Base-by-base conservation (phyloP, 2,888 invertebrate species). In the Cryptocephalus moraei region DNA sequence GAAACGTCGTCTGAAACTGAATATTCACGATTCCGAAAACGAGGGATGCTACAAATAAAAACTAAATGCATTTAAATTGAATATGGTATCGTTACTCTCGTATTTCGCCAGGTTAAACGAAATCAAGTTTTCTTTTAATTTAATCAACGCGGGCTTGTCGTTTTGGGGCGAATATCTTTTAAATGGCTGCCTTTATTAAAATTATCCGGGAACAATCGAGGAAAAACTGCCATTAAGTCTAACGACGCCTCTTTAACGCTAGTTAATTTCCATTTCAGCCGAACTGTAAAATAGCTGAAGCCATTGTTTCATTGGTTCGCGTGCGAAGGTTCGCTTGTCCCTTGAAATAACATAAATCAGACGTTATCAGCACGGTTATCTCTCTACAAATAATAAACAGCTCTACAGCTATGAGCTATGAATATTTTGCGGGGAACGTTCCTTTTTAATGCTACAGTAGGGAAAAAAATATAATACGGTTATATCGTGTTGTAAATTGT, bases 351-450 rank as follows among this genome's bases (percentile, higher is more conserved):
- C 61, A 63, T 64, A 64, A 64, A 65, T 65, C 65, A 65, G 56
- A 57, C 60, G 50, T 56, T 61, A 62, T 62, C 61, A 45, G 52
- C 55, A 56, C 55, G 8, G 58, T 66, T 65, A 68, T 68, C 66
- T 66, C 60, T 61, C 61, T 62, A 67, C 67, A 67, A 67, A 68
- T 66, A 68, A 66, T 66, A 66, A 67, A 68, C 66, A 66, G 66
- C 57, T 64, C 64, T 62, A 60, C 63, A 61, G 59, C 57, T 56
- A 59, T 54, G 58, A 59, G 60, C 62, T 60, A 65, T 62, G 65
- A 65, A 61, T 60, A 60, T 55, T 58, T 56, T 55, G 59, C 58
- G 50, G 60, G 55, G 55, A 38, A 44, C 41, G 42, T 14, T 43
- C 48, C 49, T 58, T 59, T 58, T 54, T 53, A 55, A 52, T 49